A percentile compares a stretch with the other conserved stretches of the same genome.
Evolutionary conservation across 2,888 invertebrate genomes (phyloP).

Genomic region (Apodemia zela): DNA sequence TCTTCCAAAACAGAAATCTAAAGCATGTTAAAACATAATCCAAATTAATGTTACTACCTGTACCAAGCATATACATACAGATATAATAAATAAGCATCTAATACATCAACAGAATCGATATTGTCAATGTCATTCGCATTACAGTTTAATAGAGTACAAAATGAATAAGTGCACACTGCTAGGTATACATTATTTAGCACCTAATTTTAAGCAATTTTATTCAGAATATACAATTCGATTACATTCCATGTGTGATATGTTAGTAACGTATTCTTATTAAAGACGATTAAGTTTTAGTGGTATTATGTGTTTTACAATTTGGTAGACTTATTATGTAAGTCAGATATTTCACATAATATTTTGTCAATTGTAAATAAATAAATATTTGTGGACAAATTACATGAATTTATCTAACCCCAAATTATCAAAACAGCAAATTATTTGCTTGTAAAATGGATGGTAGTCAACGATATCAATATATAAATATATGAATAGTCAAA

Average conservation of each 20-base stretch:
- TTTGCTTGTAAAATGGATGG: too few relatives aligned
- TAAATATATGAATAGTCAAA: too few relatives aligned
- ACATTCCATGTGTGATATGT: background rate
- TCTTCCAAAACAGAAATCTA: too few relatives aligned
- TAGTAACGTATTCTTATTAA: background rate
- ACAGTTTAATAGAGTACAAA: slow-evolving; percentile 42
- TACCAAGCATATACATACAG: slow-evolving; percentile 14
- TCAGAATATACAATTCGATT: slow-evolving; percentile 12
- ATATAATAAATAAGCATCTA: slow-evolving; percentile 22
- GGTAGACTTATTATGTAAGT: too few relatives aligned
- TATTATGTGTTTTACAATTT: too few relatives aligned
- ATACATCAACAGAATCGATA: slow-evolving; percentile 56
- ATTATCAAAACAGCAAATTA: too few relatives aligned
- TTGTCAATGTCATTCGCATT: slow-evolving; percentile 74
- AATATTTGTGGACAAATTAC: too few relatives aligned
- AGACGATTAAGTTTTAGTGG: too few relatives aligned
- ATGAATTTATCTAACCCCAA: too few relatives aligned
- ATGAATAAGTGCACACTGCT: slow-evolving; percentile 60
- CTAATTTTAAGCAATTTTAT: slow-evolving; percentile 72
- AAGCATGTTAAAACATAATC: background rate
- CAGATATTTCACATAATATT: too few relatives aligned
- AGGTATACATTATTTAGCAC: slow-evolving; percentile 72
- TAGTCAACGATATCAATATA: too few relatives aligned
- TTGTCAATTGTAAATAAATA: too few relatives aligned
- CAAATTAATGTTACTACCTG: slow-evolving; percentile 1